Conservation (phyloP, 2,888 invertebrate species). For the Meteorus colon region DNA sequence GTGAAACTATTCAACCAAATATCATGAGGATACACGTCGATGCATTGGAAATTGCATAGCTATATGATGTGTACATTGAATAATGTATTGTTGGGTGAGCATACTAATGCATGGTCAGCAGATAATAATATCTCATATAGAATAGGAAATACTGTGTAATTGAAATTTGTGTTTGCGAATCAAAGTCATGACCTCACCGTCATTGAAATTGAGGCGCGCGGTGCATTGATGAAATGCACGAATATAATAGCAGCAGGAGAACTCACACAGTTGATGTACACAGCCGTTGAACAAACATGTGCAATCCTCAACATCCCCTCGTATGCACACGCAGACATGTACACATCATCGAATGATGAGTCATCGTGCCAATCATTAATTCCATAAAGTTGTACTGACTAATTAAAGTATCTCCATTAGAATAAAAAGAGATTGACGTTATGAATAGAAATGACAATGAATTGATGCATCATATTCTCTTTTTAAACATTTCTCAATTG, state of each 20-base stretch:
- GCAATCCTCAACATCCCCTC: not conserved
- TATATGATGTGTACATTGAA: conserved; percentile 60
- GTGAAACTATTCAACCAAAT: no score
- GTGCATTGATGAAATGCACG: conserved; percentile 49
- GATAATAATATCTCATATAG: conserved; percentile 61
- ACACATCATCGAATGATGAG: not conserved
- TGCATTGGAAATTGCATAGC: conserved; percentile 42
- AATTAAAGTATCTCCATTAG: no score
- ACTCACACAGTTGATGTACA: conserved; percentile 18
- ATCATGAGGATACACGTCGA: conserved; percentile 59
- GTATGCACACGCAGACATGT: not conserved
- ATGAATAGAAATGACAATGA: no score
- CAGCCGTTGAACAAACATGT: conserved; percentile 37
- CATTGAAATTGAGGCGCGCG: conserved; percentile 26
- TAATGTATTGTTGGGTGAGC: conserved; percentile 73
- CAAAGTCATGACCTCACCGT: conserved; percentile 69
- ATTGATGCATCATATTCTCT: no score
- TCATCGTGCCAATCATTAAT: not conserved
- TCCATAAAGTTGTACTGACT: not conserved
- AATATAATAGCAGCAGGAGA: not conserved
- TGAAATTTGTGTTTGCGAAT: conserved; percentile 72
- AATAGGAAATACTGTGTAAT: conserved; percentile 68
- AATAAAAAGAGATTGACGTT: no score
- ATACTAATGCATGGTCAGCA: conserved; percentile 72
- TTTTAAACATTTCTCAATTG: no score